Percentiles rank a stretch among this genome's conserved stretches.
phyloP scores from a whole-genome alignment of 1,140 invertebrate species.

The Heliconius congener region DNA sequence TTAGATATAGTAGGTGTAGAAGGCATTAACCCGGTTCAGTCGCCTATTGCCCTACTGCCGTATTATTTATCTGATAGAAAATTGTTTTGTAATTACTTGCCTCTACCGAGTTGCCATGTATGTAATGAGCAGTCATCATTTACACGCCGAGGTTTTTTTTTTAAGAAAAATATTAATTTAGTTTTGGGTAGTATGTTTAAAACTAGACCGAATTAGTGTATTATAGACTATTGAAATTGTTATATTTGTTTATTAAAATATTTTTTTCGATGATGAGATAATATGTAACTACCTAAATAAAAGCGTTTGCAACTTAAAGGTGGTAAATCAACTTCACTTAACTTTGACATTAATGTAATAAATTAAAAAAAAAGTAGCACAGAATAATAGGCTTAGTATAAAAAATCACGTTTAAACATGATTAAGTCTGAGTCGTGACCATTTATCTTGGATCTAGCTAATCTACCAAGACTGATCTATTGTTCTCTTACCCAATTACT shows the following conservation, averaged over 20 bases:
- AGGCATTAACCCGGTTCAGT: conserved; percentile 17
- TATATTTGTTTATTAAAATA: too few relatives aligned
- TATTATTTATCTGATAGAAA: conserved; percentile 24
- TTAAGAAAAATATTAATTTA: not conserved
- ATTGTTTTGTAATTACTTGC: conserved; percentile 18
- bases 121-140: not conserved
- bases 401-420: conserved; percentile 39
- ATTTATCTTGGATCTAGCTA: conserved; percentile 43
- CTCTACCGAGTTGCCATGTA: not conserved
- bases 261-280: too few relatives aligned
- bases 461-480: conserved; percentile 46
- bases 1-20: not conserved
- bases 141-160: not conserved
- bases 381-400: not conserved
- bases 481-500: conserved; percentile 46
- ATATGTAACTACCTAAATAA: too few relatives aligned
- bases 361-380: not conserved
- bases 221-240: not conserved
- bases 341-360: not conserved
- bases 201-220: not conserved
- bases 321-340: too few relatives aligned
- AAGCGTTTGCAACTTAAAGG: too few relatives aligned
- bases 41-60: conserved; percentile 29
- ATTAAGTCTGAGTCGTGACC: conserved; percentile 45
- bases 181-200: not conserved